phyloP scores from a whole-genome alignment of 1,140 invertebrate species.

The Heliconius eleuchia region DNA sequence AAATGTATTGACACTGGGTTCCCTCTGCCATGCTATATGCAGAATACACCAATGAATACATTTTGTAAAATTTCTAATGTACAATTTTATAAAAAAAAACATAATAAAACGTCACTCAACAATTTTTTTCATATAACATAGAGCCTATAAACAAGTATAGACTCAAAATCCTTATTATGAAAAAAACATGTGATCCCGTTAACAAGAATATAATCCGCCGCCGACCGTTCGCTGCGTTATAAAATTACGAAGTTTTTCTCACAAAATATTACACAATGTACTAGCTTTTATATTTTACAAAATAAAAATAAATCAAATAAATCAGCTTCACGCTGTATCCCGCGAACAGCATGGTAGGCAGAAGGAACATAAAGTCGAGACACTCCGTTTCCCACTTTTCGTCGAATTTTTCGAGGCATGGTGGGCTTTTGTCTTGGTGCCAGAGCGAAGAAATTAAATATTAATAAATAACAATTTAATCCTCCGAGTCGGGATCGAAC shows the following conservation, averaged over 20 bases:
- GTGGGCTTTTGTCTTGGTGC: too few species aligned
- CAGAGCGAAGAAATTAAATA: too few species aligned
- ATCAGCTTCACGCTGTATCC: too few species aligned
- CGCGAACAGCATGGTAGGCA: too few species aligned
- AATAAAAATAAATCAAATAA: neutral
- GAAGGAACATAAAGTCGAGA: too few species aligned
- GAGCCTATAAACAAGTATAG: neutral
- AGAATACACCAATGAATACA: too few species aligned
- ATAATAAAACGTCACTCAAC: neutral
- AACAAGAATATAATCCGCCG: conserved; percentile 45
- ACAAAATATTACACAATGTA: conserved; percentile 16
- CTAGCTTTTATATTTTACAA: conserved; percentile 18
- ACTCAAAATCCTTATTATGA: conserved; percentile 27
- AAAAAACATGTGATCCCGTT: conserved; percentile 43
- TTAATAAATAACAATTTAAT: too few species aligned
- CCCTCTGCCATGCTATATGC: too few species aligned
- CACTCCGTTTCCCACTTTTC: too few species aligned
- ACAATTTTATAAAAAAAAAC: neutral
- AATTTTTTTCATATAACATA: neutral
- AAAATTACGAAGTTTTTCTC: conserved; percentile 43
- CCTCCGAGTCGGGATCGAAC: too few species aligned
- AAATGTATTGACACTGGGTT: too few species aligned
- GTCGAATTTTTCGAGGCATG: too few species aligned
- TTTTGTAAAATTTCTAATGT: neutral
- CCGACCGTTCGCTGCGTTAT: conserved; percentile 42